Base-by-base conservation (phyloP, 2,113 vertebrate genomes). In the Chaetorhynchus papuensis region DNA sequence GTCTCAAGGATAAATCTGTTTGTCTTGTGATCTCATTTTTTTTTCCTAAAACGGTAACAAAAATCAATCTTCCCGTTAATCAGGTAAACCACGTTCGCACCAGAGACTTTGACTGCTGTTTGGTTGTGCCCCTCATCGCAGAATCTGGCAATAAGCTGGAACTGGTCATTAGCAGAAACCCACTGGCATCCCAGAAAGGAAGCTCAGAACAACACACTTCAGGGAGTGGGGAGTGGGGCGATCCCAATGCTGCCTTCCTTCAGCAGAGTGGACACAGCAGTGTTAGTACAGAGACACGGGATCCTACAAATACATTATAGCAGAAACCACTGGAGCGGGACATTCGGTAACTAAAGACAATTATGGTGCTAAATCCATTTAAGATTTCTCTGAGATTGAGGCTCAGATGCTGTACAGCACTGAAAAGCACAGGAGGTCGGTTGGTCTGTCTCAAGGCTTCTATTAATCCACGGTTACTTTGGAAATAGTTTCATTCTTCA, bases 101-200 rank as follows among this genome's bases (percentile, higher is more conserved):
- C n/a, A 98, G 99, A 93, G 99, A 99, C 98, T 99, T 99, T 59
- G 99, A 99, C 98, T 99, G 99, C 98, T 99, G 99, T 87, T 98
- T 99, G 11, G 99, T 99, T 4, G 99, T 99, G 82, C 99, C 99
- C 53, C 98, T 99, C 74, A 99, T 99, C 18, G 99, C 99, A 0
- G 99, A 99, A 93, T 99, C 99, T 23, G 99, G 99, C n/a, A 99
- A 99, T 93, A 99, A 98, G 89, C 98, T 99, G 96, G 99, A 99
- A 90, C 98, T 99, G 69, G 99, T 99, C 60, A 99, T 99, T 50
- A 99, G 99, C 89, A 98, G 99, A 93, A 99, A 99, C 94, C 99
- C 99, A 0, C 94, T 98, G 93, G 98, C 98, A 12, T 96, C 98
- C 52, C 98, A 98, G 91, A 98, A 98, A 81, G 95, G 96, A 30